Evolutionary conservation across 2,113 vertebrate species (phyloP).

Genomic region (Tachysurus vachellii): DNA sequence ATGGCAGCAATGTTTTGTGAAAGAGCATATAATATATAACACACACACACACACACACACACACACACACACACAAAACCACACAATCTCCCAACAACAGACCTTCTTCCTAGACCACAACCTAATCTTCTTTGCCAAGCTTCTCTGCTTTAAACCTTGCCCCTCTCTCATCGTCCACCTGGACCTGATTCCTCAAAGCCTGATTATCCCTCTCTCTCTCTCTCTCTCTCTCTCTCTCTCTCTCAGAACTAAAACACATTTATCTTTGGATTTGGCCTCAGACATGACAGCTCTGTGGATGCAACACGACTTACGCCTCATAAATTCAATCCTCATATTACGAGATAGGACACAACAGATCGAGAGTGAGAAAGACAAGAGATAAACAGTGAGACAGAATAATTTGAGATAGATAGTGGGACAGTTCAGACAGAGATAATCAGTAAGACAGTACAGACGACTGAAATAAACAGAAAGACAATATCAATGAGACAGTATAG

Average conservation of each 20-base stretch:
- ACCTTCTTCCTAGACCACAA: conserved; percentile 7
- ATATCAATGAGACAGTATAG: neutral
- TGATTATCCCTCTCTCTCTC: neutral
- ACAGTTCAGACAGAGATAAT: neutral
- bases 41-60: neutral
- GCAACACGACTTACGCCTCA: neutral
- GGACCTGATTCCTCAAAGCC: conserved; percentile 23
- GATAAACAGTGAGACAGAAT: neutral
- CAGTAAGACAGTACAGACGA: neutral
- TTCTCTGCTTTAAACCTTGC: conserved; percentile 5
- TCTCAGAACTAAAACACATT: neutral
- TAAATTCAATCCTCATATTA: conserved; percentile 5
- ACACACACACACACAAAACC: conserved; percentile 8
- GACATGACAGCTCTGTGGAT: neutral
- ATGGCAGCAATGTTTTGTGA: conserved; percentile 55
- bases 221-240: neutral
- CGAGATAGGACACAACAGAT: neutral
- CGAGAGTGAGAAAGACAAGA: neutral
- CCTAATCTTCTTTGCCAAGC: conserved; percentile 48
- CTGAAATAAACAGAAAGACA: neutral
- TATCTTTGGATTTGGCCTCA: neutral
- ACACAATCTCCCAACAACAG: neutral
- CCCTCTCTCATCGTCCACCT: neutral
- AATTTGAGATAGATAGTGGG: neutral
- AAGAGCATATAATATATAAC: conserved; percentile 29